Evolutionary conservation across 2,113 vertebrate genomes (phyloP).

Genomic region (Cygnus buccinator): DNA sequence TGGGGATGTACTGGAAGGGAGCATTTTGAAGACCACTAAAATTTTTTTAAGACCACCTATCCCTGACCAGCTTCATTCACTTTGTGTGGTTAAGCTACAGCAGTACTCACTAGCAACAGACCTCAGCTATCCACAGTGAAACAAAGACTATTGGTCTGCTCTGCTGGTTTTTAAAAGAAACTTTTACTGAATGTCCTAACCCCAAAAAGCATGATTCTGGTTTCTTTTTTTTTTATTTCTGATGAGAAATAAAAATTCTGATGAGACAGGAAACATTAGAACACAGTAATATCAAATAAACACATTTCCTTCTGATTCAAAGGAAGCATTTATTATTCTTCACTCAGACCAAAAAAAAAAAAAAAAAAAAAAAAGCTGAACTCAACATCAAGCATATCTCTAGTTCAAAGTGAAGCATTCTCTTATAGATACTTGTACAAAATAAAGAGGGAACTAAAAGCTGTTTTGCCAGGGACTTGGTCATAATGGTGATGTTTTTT

Average conservation of each 20-base stretch:
- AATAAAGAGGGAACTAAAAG: neutral
- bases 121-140: neutral
- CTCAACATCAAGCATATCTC: neutral
- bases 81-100: neutral
- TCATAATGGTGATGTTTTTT: neutral
- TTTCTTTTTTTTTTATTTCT: neutral
- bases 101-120: neutral
- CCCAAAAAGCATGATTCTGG: rapidly evolving
- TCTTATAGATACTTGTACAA: neutral
- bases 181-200: neutral
- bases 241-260: neutral
- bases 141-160: neutral
- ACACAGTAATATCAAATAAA: neutral
- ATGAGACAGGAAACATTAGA: neutral
- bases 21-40: neutral
- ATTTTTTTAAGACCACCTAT: no score
- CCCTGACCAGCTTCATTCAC: no score
- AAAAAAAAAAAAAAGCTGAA: neutral
- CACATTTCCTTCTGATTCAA: neutral
- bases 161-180: neutral
- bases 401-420: neutral
- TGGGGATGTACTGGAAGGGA: rapidly evolving
- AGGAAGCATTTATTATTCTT: neutral
- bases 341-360: neutral
- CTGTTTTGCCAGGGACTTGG: neutral